Evolutionary conservation across 2,113 vertebrate species (phyloP).

Genomic region (Hyperopisus bebe): DNA sequence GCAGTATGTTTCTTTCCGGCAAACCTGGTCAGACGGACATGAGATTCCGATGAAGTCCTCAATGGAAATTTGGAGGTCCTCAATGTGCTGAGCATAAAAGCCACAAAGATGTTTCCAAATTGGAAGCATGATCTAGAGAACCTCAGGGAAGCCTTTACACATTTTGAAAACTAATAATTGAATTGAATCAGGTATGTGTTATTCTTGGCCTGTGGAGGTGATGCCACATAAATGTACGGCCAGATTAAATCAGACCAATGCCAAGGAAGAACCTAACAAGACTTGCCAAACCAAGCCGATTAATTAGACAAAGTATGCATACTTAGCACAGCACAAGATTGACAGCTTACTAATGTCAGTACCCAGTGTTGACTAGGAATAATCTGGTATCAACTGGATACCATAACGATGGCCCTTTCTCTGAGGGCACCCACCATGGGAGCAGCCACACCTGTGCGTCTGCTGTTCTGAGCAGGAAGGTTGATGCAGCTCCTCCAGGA

Average conservation of each 20-base stretch:
- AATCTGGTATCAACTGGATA: not conserved
- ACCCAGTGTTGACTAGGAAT: not conserved
- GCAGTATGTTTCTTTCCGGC: not conserved
- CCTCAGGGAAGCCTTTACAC: not conserved
- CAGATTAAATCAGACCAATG: not conserved
- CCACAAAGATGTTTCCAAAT: not conserved
- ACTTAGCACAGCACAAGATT: not conserved
- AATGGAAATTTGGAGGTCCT: not conserved
- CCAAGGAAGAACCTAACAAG: not conserved
- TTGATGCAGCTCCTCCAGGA: not conserved
- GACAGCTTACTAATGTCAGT: not conserved
- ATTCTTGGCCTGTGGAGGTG: not conserved
- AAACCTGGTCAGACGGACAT: not conserved
- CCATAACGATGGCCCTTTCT: not conserved
- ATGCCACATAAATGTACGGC: not conserved
- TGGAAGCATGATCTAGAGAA: not conserved
- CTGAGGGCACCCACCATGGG: not conserved
- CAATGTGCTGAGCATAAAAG: not conserved
- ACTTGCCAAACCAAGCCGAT: not conserved
- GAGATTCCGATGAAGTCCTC: not conserved
- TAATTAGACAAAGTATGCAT: not conserved
- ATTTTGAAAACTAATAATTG: slow-evolving; percentile 1
- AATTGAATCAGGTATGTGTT: not conserved
- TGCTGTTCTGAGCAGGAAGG: not conserved
- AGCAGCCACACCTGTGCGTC: not conserved